These are phyloP conservation scores for Heteromyza rotundicornis DNA, from an alignment of 2,888 invertebrate species.

Conservation along the genomic window DNA sequence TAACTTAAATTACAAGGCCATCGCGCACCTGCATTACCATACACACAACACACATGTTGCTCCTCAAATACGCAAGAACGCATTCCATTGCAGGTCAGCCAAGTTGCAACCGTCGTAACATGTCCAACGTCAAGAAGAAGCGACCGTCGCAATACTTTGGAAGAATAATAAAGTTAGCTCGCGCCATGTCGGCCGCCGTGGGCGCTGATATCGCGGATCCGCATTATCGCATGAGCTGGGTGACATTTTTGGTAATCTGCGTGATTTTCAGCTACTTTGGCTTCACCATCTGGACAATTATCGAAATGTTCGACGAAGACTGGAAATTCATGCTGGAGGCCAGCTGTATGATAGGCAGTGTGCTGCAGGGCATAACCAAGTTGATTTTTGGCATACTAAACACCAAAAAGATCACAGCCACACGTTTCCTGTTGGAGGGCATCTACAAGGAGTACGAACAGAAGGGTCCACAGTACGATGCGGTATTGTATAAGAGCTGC, in stretches of 20 bases:
- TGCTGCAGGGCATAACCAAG: constrained; percentile 35
- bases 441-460: constrained; percentile 34
- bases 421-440: constrained; percentile 16
- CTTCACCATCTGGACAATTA: constrained; percentile 31
- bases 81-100: too few relatives aligned
- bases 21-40: too few relatives aligned
- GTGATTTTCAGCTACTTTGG: constrained; percentile 24
- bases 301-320: constrained; percentile 24
- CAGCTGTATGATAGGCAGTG: constrained; percentile 36
- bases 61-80: too few relatives aligned
- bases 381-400: constrained; percentile 23
- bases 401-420: constrained; percentile 10
- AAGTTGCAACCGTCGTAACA: too few relatives aligned
- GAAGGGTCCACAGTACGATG: constrained; percentile 23
- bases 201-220: constrained; percentile 34
- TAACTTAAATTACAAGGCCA: too few relatives aligned
- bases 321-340: constrained; percentile 37
- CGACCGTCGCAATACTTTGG: too few relatives aligned
- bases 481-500: constrained; percentile 22
- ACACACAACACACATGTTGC: too few relatives aligned
- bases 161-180: too few relatives aligned
- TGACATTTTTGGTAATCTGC: constrained; percentile 13
- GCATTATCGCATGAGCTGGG: constrained; percentile 31
- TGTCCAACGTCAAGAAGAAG: too few relatives aligned
- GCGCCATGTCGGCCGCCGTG: too few relatives aligned